Conservation (phyloP, 2,113 vertebrate genomes). For the Campylomormyrus numenius region DNA sequence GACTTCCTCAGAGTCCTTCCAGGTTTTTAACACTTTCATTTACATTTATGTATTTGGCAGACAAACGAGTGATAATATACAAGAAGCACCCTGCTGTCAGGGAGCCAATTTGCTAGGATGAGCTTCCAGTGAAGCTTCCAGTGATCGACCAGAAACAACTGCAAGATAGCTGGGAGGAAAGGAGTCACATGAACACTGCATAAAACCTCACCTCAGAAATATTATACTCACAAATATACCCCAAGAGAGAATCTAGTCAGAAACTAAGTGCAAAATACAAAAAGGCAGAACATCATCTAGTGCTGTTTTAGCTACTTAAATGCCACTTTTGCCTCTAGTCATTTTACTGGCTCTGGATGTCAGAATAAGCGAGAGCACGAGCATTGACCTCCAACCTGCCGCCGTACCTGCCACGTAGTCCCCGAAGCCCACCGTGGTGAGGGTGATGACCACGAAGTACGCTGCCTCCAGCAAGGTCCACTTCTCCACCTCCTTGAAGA, state of each 20-base stretch:
- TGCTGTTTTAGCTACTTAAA: neutral
- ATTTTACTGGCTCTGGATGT: neutral
- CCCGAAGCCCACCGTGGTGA: slow-evolving; percentile 85
- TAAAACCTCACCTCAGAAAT: neutral
- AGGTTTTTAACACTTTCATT: neutral
- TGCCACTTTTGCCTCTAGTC: neutral
- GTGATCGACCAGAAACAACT: neutral
- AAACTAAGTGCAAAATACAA: neutral
- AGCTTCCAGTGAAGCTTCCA: neutral
- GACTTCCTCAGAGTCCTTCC: neutral
- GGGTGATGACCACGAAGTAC: slow-evolving; percentile 83
- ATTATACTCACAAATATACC: neutral
- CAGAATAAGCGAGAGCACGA: neutral
- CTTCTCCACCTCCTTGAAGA: slow-evolving; percentile 71
- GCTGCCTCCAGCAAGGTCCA: slow-evolving; percentile 74
- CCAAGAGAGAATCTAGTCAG: neutral
- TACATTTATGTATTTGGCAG: neutral
- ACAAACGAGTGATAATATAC: neutral
- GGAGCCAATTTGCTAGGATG: neutral
- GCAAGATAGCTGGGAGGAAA: neutral
- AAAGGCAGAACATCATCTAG: neutral
- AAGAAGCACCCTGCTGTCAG: neutral
- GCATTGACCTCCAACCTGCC: neutral
- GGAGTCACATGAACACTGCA: neutral
- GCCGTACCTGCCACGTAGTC: slow-evolving; percentile 79